Evolutionary conservation across 2,888 invertebrate genomes (phyloP), one percentile per base, ranked within the genome.

Genomic region (Cylloceria caligata): DNA sequence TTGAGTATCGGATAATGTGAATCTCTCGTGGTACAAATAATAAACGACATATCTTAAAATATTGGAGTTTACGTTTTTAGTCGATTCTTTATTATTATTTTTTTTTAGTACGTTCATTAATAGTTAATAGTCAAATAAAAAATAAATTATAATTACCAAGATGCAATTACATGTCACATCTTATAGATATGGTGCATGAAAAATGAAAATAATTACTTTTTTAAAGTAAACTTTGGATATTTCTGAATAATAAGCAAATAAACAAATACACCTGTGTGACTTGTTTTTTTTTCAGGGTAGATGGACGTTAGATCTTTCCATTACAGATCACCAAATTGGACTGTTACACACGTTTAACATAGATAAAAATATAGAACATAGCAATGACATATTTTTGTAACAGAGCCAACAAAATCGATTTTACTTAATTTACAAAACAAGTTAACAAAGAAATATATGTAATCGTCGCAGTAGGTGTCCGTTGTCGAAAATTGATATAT

Each of bases 191-290:
- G 16, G 7, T 47, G 19, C n/a, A 16, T 19, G 7, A 0, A 39
- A 39, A 13, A 13, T 13, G n/a, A n/a, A 13, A 39, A 9, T 9
- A 13, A 11, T 39, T 13, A 39, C n/a, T 47, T 0, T 47, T 19
- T 7, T 3, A 47, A 16, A 21, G 16, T 49, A 21, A 21, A 49
- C 21, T 0, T 19, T 19, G 13, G 13, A 1, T 7, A 27, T 52
- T 4, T 2, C 52, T 52, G 11, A 13, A 24, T 24, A 52, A 9
- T 2, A 24, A 24, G 2, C 24, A 4, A 27, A 9, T 24, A 13
- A 52, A 52, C 24, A 24, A 52, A 52, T 52, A 24, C 19, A 49
- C 52, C 24, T 11, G 52, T 11, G 52, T 24, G 3, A 52, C 52
- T 24, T 3, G 27, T 52, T 52, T 52, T 52, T 13, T 21, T 24